Conservation (phyloP, 2,113 vertebrate genomes). For the Trogon surrucura region DNA sequence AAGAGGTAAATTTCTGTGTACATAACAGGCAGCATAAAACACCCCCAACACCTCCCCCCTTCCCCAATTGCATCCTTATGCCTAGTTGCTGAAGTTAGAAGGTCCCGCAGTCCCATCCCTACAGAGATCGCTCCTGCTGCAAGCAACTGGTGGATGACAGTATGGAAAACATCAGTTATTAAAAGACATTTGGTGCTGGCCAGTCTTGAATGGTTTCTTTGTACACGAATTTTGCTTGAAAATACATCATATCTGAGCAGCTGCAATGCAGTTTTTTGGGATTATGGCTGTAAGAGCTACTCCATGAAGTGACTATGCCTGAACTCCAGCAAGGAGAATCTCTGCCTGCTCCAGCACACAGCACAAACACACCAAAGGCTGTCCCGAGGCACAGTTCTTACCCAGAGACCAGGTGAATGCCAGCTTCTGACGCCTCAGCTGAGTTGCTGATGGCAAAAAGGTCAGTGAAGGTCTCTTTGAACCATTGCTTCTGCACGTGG, state of each 20-base stretch:
- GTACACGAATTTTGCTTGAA: background rate
- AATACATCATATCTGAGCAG: background rate
- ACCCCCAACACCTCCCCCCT: fast-evolving
- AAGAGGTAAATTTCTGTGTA: background rate
- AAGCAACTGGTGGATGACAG: background rate
- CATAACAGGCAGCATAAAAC: background rate
- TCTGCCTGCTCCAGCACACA: background rate
- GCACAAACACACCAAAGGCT: background rate
- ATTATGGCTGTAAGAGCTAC: background rate
- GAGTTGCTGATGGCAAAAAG: constrained; percentile 82
- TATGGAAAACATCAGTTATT: background rate
- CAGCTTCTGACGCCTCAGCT: constrained; percentile 79
- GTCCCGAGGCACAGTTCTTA: constrained; percentile 46
- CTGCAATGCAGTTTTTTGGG: background rate
- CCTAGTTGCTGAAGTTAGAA: background rate
- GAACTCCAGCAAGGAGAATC: background rate
- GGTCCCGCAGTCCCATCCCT: background rate
- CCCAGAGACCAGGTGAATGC: constrained; percentile 89
- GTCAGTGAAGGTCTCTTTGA: constrained; percentile 87
- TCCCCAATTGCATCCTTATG: fast-evolving
- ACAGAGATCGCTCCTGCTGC: background rate
- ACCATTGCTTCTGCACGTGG: constrained; percentile 84
- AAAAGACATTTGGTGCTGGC: background rate
- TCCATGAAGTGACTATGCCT: background rate
- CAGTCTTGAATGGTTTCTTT: background rate